A percentile compares a stretch with the other conserved stretches of the same genome.
Conservation (phyloP, 2,113 vertebrate species). For the Todiramphus saurophagus region DNA sequence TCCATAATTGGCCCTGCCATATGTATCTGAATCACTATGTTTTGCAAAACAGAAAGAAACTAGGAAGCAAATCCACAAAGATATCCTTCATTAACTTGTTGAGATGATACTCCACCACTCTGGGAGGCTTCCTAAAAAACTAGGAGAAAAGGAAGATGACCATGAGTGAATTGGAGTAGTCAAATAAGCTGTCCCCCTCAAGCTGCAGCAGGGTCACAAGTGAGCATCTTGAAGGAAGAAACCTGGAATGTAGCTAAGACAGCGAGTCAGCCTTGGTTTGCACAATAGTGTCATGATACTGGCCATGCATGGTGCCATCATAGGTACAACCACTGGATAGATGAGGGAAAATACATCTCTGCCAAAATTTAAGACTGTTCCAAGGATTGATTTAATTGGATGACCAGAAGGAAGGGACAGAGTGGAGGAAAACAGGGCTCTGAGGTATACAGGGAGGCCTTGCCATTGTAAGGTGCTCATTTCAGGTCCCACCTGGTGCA, state of each 20-base stretch:
- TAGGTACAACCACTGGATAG: not conserved
- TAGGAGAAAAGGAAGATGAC: not conserved
- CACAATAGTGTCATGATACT: not conserved
- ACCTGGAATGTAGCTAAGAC: not conserved
- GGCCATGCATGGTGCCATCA: not conserved
- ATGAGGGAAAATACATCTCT: not conserved
- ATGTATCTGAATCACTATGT: not conserved
- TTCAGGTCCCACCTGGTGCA: accelerated
- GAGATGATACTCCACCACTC: not conserved
- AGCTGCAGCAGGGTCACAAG: not conserved
- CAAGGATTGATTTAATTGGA: not conserved
- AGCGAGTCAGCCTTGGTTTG: not conserved
- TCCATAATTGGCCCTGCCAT: not conserved
- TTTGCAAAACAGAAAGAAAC: not conserved
- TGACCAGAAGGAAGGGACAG: not conserved
- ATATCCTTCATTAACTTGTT: not conserved
- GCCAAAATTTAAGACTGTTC: not conserved
- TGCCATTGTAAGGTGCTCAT: not conserved
- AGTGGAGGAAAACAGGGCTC: not conserved
- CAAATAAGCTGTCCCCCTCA: not conserved
- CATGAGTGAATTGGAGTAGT: not conserved
- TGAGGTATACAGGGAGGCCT: not conserved
- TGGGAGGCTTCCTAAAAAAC: not conserved
- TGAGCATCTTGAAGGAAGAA: not conserved
- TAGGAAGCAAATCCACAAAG: not conserved